Conservation (phyloP, 37 sponge, comb jelly and placozoan genomes). For the Agelas oroides region DNA sequence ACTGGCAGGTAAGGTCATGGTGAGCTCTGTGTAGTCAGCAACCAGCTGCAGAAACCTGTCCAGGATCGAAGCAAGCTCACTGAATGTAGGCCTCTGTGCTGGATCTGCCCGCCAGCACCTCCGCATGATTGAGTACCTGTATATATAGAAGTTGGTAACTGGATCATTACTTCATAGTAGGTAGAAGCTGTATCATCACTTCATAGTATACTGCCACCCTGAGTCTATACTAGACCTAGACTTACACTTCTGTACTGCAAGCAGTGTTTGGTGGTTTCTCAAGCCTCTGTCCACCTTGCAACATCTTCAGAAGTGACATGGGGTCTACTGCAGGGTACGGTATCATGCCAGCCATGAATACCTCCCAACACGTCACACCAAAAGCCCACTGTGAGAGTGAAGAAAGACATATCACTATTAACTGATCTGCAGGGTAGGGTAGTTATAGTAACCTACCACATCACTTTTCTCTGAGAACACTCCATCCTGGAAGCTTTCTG, state of each 20-base stretch:
- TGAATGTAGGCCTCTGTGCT: constrained; percentile 15
- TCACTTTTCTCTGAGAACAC: constrained; percentile 36
- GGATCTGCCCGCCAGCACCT: constrained; percentile 11
- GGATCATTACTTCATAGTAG: neutral
- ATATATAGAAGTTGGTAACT: neutral
- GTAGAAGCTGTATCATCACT: neutral
- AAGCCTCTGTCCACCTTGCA: constrained; percentile 21
- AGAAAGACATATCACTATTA: neutral
- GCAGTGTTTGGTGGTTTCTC: constrained; percentile 38
- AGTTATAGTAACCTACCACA: constrained; percentile 6
- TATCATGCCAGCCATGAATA: constrained; percentile 11
- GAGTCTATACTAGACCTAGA: neutral
- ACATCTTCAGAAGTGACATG: neutral
- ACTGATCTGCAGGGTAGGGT: too few species aligned
- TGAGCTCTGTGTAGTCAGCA: constrained; percentile 2
- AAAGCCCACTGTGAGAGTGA: constrained; percentile 30
- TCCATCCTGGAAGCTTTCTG: constrained; percentile 26
- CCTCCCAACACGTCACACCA: constrained; percentile 61
- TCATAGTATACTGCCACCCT: too few species aligned
- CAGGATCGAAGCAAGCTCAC: neutral
- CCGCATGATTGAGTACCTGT: constrained; percentile 18
- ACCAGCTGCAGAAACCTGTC: neutral
- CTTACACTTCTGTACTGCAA: constrained; percentile 22
- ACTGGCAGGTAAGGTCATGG: neutral
- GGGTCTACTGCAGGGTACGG: constrained; percentile 51